Evolutionary conservation across 2,888 invertebrate genomes (phyloP).

Genomic region (Phyto melanocephala): DNA sequence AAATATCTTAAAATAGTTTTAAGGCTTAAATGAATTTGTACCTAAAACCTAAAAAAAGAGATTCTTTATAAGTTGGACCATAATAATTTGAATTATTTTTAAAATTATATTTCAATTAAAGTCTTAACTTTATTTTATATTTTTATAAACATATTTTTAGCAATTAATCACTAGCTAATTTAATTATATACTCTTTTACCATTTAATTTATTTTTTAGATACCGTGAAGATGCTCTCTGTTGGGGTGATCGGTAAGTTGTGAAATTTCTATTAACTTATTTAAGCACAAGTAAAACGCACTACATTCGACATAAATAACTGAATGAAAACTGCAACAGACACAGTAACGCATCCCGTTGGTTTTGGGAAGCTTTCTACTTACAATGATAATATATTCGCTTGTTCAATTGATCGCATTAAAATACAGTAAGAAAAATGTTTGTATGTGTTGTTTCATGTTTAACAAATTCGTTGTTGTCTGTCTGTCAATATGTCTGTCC

Average conservation of each 20-base stretch:
- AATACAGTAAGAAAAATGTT: constrained; percentile 50
- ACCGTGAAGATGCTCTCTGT: constrained; percentile 91
- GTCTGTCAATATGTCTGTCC: not conserved
- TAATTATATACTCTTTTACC: constrained; percentile 68
- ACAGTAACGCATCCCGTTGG: constrained; percentile 39
- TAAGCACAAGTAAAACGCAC: not conserved
- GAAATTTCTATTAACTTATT: constrained; percentile 6
- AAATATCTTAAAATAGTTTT: no score
- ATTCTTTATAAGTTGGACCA: no score
- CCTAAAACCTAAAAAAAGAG: no score
- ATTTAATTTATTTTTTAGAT: constrained; percentile 83
- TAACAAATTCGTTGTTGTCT: constrained; percentile 21
- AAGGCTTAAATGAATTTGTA: no score
- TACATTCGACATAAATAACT: not conserved
- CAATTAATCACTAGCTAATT: constrained; percentile 51
- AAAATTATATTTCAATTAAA: no score
- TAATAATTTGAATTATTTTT: no score
- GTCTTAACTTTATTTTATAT: no score
- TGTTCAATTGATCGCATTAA: constrained; percentile 20
- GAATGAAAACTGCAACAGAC: constrained; percentile 40
- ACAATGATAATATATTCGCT: constrained; percentile 7
- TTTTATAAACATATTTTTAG: no score
- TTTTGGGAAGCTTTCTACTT: constrained; percentile 14
- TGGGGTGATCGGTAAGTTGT: constrained; percentile 91
- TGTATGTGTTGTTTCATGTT: constrained; percentile 37